phyloP scores from a whole-genome alignment of 2,113 vertebrate genomes.

The Eonycteris spelaea region DNA sequence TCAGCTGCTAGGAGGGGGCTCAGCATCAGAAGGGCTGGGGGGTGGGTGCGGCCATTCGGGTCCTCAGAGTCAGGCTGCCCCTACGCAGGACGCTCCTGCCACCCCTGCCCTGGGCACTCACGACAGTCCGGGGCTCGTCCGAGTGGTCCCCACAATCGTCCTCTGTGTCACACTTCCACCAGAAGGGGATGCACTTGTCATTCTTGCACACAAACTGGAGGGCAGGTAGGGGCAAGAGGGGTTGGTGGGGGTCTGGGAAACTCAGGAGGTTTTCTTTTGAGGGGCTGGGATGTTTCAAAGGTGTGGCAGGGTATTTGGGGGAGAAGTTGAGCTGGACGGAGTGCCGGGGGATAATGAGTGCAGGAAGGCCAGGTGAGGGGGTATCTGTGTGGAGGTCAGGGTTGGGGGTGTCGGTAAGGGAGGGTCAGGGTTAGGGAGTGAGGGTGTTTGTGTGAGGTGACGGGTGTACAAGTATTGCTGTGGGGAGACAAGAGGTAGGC shows the following conservation, averaged over 20 bases:
- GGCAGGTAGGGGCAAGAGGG: slow-evolving; percentile 43
- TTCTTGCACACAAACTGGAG: slow-evolving; percentile 98
- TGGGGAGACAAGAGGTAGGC: slow-evolving; percentile 86
- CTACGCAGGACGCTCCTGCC: neutral
- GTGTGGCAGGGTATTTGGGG: neutral
- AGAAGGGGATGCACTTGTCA: slow-evolving; percentile 99
- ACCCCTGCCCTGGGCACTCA: slow-evolving; percentile 81
- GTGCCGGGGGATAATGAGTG: neutral
- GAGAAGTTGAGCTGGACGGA: neutral
- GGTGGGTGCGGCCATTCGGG: neutral
- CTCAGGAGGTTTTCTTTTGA: neutral
- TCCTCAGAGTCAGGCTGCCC: neutral
- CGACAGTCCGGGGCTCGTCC: slow-evolving; percentile 95
- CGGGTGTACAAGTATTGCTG: slow-evolving; percentile 82
- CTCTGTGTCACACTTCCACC: slow-evolving; percentile 99
- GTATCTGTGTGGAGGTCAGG: neutral
- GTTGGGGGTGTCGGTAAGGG: fast-evolving
- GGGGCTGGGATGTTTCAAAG: neutral
- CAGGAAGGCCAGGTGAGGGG: neutral
- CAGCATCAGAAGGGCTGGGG: neutral
- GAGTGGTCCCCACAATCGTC: slow-evolving; percentile 97
- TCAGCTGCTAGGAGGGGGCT: slow-evolving; percentile 82
- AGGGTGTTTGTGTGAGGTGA: slow-evolving; percentile 86
- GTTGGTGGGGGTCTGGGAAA: slow-evolving; percentile 41
- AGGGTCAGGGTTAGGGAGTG: neutral